phyloP scores from a whole-genome alignment of 2,888 invertebrate genomes.

The Calliphora vomitoria region DNA sequence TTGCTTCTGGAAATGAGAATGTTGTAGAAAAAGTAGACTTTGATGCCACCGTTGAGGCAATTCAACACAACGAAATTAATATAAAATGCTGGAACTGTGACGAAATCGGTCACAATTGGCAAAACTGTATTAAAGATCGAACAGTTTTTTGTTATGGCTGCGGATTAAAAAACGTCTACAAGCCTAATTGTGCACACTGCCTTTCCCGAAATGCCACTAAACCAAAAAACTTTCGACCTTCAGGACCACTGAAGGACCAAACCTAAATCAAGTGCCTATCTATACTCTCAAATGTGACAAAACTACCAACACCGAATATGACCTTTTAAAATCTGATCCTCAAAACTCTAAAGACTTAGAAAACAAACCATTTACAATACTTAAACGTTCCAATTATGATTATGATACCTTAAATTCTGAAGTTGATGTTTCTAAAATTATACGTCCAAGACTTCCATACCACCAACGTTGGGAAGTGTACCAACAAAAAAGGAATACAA shows the following conservation, averaged over 20 bases:
- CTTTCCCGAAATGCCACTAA: neutral
- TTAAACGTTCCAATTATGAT: neutral
- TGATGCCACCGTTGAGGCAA: neutral
- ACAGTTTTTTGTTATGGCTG: neutral
- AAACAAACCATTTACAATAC: neutral
- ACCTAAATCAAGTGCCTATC: neutral
- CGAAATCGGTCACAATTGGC: neutral
- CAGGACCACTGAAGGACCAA: neutral
- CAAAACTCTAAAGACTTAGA: neutral
- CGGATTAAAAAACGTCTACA: neutral
- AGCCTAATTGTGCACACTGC: neutral
- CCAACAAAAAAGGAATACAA: neutral
- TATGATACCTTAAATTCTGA: neutral
- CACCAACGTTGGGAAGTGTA: neutral
- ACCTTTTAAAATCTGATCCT: neutral
- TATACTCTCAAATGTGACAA: neutral
- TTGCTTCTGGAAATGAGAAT: neutral
- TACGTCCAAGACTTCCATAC: neutral
- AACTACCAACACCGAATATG: neutral
- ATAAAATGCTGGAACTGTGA: constrained; percentile 1
- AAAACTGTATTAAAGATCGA: neutral
- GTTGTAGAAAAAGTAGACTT: neutral
- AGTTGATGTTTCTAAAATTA: neutral
- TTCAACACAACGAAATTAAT: neutral
- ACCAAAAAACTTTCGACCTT: neutral